Evolutionary conservation across 2,888 invertebrate genomes (phyloP), one percentile per base, ranked within the genome.

Genomic region (Drosophila macrothrix): DNA sequence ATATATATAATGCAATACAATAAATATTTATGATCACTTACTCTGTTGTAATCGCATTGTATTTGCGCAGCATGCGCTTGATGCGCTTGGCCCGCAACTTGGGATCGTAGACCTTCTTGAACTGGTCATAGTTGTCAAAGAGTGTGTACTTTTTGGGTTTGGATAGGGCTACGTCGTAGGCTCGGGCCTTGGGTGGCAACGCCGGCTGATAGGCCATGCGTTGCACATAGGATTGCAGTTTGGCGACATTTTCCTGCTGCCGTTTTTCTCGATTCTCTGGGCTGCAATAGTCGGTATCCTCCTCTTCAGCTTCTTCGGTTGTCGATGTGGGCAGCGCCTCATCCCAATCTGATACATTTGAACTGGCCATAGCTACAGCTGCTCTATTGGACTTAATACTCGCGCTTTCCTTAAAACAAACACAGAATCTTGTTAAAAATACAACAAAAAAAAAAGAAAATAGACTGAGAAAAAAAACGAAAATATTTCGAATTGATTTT

Each of bases 151-250:
- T 74, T 39, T 82, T 87, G 1, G 92, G 86, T 73, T 82, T 75
- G 0, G 91, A 79, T 52, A 91, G 67, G n/a, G 73, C 73, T 35
- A 91, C 90, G 16, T 83, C 88, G 22, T 77, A 78, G 2, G 82
- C 73, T 29, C 78, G 80, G 5, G 77, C 78, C 55, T 81, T 78
- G 9, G 82, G 80, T n/a, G 91, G 82, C 70, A 83, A 58, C 14
- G 83, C 75, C 37, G 91, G 92, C 50, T 83, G 84, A 75, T 92
- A 92, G n/a, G 90, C 83, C 92, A 92, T 91, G 22, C 78, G 79
- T 0, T 79, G 69, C 1, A 92, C 88, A 79, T 92, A 92, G 1
- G 75, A 77, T 65, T 90, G 82, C 28, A 92, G 64, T 66, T 81
- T 84, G 22, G 80, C 64, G 19, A 89, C 59, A 64, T 88, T 84